phyloP scores from a whole-genome alignment of 2,113 vertebrate genomes.

The Mus spicilegus region DNA sequence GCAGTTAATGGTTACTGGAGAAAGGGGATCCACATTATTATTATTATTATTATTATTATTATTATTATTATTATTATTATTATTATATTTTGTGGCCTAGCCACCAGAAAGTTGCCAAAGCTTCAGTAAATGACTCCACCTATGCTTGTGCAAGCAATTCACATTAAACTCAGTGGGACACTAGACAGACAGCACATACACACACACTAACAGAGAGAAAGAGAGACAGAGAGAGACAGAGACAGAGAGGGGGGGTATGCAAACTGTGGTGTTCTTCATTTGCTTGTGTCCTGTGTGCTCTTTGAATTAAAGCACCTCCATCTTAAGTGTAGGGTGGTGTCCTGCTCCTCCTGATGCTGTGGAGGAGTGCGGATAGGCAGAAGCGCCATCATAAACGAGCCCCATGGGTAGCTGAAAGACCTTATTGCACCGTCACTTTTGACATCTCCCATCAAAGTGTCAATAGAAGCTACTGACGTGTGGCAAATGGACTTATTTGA shows the following conservation, averaged over 20 bases:
- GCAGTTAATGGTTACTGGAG: background rate
- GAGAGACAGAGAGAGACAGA: no score
- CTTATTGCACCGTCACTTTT: background rate
- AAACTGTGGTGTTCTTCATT: background rate
- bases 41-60: background rate
- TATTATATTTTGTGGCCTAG: background rate
- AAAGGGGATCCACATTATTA: background rate
- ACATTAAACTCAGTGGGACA: background rate
- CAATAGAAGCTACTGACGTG: background rate
- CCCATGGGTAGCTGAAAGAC: background rate
- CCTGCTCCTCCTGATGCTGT: background rate
- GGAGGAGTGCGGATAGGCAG: background rate
- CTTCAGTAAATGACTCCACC: background rate
- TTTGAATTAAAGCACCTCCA: background rate
- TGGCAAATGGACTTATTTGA: background rate
- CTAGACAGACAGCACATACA: background rate
- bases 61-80: no score
- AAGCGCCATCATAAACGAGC: background rate
- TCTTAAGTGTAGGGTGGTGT: background rate
- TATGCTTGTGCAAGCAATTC: background rate
- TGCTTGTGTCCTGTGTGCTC: background rate
- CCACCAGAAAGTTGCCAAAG: background rate
- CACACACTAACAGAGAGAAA: background rate
- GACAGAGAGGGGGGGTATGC: no score
- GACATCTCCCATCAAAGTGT: constrained; percentile 19